These are phyloP conservation scores for Platycercus adscitus DNA, from an alignment of 2,113 vertebrate genomes.

Conservation along the genomic window DNA sequence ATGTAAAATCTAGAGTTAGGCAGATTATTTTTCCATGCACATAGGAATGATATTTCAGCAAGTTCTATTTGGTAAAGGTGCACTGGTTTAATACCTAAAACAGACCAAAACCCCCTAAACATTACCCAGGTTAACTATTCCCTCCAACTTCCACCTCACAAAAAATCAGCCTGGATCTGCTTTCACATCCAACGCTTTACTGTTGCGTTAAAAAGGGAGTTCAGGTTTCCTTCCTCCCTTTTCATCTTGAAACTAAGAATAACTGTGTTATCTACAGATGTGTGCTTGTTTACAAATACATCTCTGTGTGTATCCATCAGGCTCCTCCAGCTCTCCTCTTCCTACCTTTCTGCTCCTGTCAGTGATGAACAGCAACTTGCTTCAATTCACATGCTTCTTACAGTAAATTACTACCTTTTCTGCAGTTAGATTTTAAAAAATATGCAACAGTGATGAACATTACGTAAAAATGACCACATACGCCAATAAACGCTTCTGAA, in stretches of 20 bases:
- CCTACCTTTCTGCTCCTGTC: not conserved
- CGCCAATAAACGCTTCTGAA: not conserved
- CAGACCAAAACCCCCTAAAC: not conserved
- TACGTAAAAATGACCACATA: not conserved
- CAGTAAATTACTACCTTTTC: not conserved
- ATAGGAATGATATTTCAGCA: not conserved
- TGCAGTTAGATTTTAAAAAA: not conserved
- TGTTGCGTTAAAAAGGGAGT: not conserved
- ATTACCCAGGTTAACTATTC: not conserved
- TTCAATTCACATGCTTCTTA: not conserved
- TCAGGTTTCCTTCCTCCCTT: not conserved
- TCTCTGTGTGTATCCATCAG: not conserved
- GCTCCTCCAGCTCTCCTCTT: not conserved
- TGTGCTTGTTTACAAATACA: not conserved
- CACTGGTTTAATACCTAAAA: not conserved
- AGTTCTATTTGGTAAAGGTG: not conserved
- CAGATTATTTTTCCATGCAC: not conserved
- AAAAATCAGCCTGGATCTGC: not conserved
- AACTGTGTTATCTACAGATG: not conserved
- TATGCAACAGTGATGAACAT: not conserved
- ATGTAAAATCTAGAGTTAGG: not conserved
- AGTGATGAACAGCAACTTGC: not conserved
- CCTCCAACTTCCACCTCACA: not conserved
- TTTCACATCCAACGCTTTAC: conserved; percentile 24
- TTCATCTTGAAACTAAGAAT: not conserved